Base-by-base conservation (phyloP, 2,888 invertebrate species). In the Linnaemya tessellans region DNA sequence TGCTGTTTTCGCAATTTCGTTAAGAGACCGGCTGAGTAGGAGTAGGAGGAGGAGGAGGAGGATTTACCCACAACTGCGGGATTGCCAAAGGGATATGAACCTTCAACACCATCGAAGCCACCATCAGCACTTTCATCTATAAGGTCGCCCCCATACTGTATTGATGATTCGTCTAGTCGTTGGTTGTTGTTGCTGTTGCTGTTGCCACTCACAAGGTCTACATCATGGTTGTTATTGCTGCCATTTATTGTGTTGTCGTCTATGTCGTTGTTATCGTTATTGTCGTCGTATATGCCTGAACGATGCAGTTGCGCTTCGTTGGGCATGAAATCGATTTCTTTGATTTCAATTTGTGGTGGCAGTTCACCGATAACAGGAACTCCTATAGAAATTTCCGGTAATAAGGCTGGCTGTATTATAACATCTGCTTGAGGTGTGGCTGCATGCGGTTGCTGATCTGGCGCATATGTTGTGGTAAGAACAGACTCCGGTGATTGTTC, bases 331-430 rank as follows among this genome's bases (percentile, higher is more conserved):
- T 92, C 92, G 86, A 92, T 92, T 89, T 92, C 92, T 87, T 91
- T 92, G 2, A 93, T 88, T 87, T 93, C 92, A 81, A 93, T 92
- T 88, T 93, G 93, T 20, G 93, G 93, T 20, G 93, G 93, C 41
- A 93, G 82, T 86, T 93, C 93, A 1, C 92, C 93, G 80, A 93
- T 93, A 2, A 93, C 92, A 0, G 93, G 93, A 20, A 93, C 92
- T 13, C 92, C 92, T 38, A 93, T 92, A 1, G 92, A 90, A 88
- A 92, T 88, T 77, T 92, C 92, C 5, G 93, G 92, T n/a, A 92
- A 87, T 54, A 92, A 88, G 10, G 92, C 92, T 9, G 93, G 93
- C 80, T 93, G 91, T 67, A 93, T 93, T 4, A 93, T 90, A 25
- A 93, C 92, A 80, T 92, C 92, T 30, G 90, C 88, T 60, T 87